Evolutionary conservation across 37 sponge, comb jelly and placozoan genomes (phyloP).

Genomic region (Dysidea cf. avara): DNA sequence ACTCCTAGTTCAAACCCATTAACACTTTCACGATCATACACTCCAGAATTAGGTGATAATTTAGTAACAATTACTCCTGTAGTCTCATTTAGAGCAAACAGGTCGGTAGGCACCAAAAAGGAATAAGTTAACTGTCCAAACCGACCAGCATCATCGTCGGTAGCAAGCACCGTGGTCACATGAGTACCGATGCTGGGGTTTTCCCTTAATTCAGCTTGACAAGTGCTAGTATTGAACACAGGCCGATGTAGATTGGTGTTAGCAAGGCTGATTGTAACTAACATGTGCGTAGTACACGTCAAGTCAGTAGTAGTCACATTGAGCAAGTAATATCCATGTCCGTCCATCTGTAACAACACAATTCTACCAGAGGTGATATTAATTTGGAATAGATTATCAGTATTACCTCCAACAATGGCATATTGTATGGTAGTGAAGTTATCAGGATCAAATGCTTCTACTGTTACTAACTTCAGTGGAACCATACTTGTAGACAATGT

Average conservation of each 20-base stretch:
- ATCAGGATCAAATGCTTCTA: conserved; percentile 61
- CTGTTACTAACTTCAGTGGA: background rate
- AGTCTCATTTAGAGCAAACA: conserved; percentile 32
- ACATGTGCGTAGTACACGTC: conserved; percentile 15
- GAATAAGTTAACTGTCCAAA: conserved; percentile 32
- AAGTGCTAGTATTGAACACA: conserved; percentile 1
- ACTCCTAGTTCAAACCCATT: conserved; percentile 25
- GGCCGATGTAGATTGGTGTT: conserved; percentile 19
- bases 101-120: background rate
- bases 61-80: conserved; percentile 43
- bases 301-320: conserved; percentile 51
- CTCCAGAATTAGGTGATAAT: background rate
- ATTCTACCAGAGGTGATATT: conserved; percentile 34
- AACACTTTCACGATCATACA: conserved; percentile 57
- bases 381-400: background rate
- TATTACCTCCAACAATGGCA: conserved; percentile 16
- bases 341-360: background rate
- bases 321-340: conserved; percentile 24
- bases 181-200: conserved; percentile 43
- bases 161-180: conserved; percentile 38
- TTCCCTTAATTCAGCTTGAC: conserved; percentile 31
- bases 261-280: conserved; percentile 35
- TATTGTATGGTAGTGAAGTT: conserved; percentile 20
- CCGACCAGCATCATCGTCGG: conserved; percentile 37
- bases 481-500: background rate